Evolutionary conservation across 1,140 invertebrate species (phyloP).

Genomic region (Pseudomyrmex gracilis): DNA sequence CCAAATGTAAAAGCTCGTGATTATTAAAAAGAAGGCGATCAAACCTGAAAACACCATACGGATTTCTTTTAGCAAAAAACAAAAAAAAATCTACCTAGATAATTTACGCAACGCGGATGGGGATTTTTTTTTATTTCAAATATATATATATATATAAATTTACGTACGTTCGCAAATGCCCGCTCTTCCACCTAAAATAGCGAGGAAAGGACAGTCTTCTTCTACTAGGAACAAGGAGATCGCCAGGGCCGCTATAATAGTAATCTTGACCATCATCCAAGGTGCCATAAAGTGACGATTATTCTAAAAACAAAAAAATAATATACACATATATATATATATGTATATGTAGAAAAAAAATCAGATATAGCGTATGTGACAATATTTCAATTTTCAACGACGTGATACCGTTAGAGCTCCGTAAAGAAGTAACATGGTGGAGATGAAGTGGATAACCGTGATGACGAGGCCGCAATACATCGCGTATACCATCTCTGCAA

Average conservation of each 20-base stretch:
- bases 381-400: no score
- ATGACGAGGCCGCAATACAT: conserved; percentile 84
- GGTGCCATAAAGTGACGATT: conserved; percentile 84
- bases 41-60: conserved; percentile 73
- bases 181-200: conserved; percentile 78
- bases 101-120: neutral
- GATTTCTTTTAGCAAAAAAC: neutral
- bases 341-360: conserved; percentile 6
- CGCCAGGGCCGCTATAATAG: conserved; percentile 80
- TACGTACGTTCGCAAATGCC: conserved; percentile 81
- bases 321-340: no score
- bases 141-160: no score
- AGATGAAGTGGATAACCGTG: conserved; percentile 83
- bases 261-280: conserved; percentile 85
- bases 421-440: conserved; percentile 83
- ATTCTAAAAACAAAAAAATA: conserved; percentile 76
- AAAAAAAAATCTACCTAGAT: neutral
- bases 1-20: conserved; percentile 83
- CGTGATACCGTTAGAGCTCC: conserved; percentile 84
- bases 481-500: conserved; percentile 83
- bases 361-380: neutral
- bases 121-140: conserved; percentile 1
- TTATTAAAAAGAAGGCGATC: conserved; percentile 75
- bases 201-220: conserved; percentile 80
- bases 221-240: conserved; percentile 81